Evolutionary conservation across 2,888 invertebrate genomes (phyloP).

Genomic region (Tipula vernalis): DNA sequence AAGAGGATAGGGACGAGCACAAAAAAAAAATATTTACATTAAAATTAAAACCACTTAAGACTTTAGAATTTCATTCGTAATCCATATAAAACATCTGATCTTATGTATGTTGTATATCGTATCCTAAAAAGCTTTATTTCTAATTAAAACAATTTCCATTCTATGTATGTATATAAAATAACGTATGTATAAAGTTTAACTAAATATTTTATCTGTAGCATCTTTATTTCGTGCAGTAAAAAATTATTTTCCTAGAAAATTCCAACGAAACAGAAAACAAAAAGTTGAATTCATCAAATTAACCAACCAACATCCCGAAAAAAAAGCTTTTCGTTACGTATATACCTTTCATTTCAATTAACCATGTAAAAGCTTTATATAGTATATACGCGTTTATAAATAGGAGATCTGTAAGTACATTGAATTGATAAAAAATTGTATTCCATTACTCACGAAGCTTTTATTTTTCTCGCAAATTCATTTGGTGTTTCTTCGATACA

Average conservation of each 20-base stretch:
- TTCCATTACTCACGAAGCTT: background rate
- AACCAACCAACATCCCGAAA: background rate
- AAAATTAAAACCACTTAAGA: background rate
- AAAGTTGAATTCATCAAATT: background rate
- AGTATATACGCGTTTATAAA: background rate
- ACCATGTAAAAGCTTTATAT: background rate
- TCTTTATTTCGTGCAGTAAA: background rate
- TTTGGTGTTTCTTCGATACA: background rate
- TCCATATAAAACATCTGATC: constrained; percentile 4
- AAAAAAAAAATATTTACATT: background rate
- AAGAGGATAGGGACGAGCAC: background rate
- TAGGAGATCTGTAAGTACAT: background rate
- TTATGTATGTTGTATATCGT: background rate
- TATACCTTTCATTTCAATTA: background rate
- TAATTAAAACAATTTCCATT: background rate
- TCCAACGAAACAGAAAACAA: background rate
- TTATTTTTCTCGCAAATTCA: background rate
- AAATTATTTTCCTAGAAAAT: background rate
- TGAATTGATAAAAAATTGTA: background rate
- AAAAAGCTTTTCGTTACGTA: background rate
- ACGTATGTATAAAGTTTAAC: background rate
- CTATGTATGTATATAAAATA: background rate
- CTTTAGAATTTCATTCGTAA: background rate
- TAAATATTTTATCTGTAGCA: background rate
- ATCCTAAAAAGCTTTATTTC: background rate